Evolutionary conservation across 2,888 invertebrate genomes (phyloP).

Genomic region (Melieria crassipennis): DNA sequence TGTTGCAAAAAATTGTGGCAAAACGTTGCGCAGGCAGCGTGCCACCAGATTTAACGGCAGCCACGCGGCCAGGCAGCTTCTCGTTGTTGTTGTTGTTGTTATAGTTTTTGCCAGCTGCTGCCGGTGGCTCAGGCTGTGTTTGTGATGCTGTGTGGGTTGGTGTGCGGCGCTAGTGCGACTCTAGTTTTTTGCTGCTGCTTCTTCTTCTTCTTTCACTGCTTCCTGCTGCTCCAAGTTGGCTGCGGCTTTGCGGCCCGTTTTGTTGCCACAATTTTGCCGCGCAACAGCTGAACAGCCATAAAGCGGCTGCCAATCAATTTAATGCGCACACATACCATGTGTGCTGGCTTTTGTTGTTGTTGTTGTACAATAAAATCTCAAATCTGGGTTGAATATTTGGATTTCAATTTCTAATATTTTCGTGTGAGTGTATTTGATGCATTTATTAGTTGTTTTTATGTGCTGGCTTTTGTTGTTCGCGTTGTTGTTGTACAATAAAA

Average conservation of each 20-base stretch:
- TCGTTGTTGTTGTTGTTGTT: not conserved
- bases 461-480: no score
- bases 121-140: conserved; percentile 5
- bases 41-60: conserved; percentile 23
- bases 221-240: not conserved
- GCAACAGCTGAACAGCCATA: conserved; percentile 2
- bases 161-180: not conserved
- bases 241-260: not conserved
- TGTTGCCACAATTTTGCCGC: conserved; percentile 1
- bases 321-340: not conserved
- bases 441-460: no score
- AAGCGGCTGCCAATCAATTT: conserved; percentile 26
- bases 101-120: not conserved
- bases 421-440: no score
- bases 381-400: no score
- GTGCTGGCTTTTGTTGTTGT: no score
- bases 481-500: no score
- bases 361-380: no score
- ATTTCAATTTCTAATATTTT: no score
- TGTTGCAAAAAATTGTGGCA: not conserved
- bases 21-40: not conserved
- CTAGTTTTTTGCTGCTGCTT: not conserved
- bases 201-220: conserved; percentile 2
- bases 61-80: conserved; percentile 23
- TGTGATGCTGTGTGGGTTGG: conserved; percentile 5